Percentiles rank a stretch among this genome's conserved stretches.
phyloP scores from a whole-genome alignment of 2,113 vertebrate species.

The Pontoporia blainvillei region DNA sequence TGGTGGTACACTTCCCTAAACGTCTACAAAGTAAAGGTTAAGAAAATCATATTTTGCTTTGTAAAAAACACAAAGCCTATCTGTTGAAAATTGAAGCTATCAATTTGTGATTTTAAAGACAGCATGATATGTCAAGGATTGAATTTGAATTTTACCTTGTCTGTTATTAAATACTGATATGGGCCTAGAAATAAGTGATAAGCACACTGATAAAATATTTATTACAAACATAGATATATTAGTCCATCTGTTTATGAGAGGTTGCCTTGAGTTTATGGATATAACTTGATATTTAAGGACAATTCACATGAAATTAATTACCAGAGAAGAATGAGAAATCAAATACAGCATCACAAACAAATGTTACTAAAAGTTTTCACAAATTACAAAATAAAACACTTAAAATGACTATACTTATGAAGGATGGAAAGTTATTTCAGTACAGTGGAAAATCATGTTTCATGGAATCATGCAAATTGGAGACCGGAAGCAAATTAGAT shows the following conservation, averaged over 20 bases:
- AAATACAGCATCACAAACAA: neutral
- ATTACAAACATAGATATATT: neutral
- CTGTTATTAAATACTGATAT: neutral
- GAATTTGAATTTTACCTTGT: neutral
- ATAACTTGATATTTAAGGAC: neutral
- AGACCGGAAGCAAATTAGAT: neutral
- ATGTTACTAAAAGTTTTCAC: neutral
- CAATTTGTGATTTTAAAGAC: neutral
- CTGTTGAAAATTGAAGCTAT: neutral
- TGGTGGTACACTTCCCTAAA: neutral
- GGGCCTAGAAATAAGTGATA: neutral
- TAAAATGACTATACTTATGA: neutral
- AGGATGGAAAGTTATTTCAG: neutral
- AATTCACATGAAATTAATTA: neutral
- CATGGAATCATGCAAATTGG: neutral
- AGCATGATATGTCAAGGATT: neutral
- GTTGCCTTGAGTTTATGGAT: neutral
- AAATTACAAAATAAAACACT: conserved; percentile 4
- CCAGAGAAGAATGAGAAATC: neutral
- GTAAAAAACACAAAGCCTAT: neutral
- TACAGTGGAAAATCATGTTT: neutral
- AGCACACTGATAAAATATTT: neutral
- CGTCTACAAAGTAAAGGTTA: neutral
- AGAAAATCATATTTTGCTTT: neutral
- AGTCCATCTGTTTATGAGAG: neutral